Conservation (phyloP, 2,113 vertebrate genomes). For the Campylomormyrus tamandua region DNA sequence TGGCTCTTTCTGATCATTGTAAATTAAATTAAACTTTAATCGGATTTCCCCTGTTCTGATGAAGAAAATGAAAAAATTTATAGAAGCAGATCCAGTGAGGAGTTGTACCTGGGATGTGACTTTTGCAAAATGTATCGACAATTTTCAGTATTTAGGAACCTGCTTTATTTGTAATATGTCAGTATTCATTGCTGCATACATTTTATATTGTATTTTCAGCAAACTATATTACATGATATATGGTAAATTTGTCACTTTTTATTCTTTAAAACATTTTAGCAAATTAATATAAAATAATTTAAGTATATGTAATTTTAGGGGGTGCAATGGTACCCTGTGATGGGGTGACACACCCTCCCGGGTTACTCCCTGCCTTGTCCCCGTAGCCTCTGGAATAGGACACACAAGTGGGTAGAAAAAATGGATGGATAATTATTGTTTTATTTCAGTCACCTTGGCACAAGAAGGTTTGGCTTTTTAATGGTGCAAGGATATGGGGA, state of each 20-base stretch:
- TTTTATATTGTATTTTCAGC: neutral
- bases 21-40: neutral
- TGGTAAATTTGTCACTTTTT: neutral
- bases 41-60: neutral
- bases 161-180: neutral
- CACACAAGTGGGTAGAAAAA: neutral
- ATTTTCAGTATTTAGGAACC: neutral
- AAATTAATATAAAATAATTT: neutral
- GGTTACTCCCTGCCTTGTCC: neutral
- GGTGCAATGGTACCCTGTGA: neutral
- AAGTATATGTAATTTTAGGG: neutral
- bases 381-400: too few relatives aligned
- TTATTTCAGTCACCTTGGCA: neutral
- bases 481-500: neutral
- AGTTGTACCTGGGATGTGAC: neutral
- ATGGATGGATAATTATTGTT: neutral
- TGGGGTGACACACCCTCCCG: neutral
- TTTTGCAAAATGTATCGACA: neutral
- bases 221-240: neutral
- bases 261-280: neutral
- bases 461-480: neutral
- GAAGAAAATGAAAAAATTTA: neutral
- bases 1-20: neutral
- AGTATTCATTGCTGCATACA: neutral
- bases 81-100: neutral